A percentile compares a stretch with the other conserved stretches of the same genome.
These are phyloP conservation scores for Caenorhabditis uteleia DNA, from an alignment of 2,888 invertebrate species.

Conservation along the genomic window DNA sequence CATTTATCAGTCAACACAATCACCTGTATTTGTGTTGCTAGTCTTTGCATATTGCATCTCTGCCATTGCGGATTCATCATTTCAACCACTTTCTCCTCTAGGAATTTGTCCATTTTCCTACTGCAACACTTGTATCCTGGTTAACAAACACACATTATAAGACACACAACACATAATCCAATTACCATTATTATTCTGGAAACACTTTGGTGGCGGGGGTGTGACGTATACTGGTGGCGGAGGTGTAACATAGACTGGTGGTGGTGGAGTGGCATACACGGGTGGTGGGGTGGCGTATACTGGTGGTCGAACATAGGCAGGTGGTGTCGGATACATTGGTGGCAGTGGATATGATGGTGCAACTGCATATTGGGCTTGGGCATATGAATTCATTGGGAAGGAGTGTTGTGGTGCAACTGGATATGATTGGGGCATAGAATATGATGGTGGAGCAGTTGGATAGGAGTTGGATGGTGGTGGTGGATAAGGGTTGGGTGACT, in stretches of 20 bases:
- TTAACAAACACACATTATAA: too few species aligned
- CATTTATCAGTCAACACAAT: not conserved
- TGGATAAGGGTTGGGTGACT: not conserved
- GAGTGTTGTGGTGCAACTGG: conserved; percentile 9
- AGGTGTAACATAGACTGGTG: conserved; percentile 5
- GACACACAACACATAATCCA: not conserved
- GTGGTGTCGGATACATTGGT: conserved; percentile 11
- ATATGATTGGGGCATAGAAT: conserved; percentile 19
- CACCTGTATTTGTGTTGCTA: conserved; percentile 32
- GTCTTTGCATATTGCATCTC: conserved; percentile 30
- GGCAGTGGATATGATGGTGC: conserved; percentile 1
- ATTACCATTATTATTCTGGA: conserved; percentile 14
- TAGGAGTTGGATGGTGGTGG: conserved; percentile 3
- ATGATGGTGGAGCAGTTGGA: conserved; percentile 9
- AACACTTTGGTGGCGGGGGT: conserved; percentile 32
- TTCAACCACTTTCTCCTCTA: conserved; percentile 11
- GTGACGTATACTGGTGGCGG: conserved; percentile 8
- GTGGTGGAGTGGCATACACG: conserved; percentile 9
- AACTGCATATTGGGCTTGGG: conserved; percentile 5
- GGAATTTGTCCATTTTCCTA: conserved; percentile 15
- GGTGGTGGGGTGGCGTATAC: conserved; percentile 12
- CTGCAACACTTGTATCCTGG: conserved; percentile 34
- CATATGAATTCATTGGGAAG: too few species aligned
- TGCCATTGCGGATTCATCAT: conserved; percentile 24
- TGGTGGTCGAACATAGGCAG: conserved; percentile 19